Evolutionary conservation across 2,888 invertebrate genomes (phyloP), one percentile per base, ranked within the genome.

Genomic region (Drosophila antonietae): DNA sequence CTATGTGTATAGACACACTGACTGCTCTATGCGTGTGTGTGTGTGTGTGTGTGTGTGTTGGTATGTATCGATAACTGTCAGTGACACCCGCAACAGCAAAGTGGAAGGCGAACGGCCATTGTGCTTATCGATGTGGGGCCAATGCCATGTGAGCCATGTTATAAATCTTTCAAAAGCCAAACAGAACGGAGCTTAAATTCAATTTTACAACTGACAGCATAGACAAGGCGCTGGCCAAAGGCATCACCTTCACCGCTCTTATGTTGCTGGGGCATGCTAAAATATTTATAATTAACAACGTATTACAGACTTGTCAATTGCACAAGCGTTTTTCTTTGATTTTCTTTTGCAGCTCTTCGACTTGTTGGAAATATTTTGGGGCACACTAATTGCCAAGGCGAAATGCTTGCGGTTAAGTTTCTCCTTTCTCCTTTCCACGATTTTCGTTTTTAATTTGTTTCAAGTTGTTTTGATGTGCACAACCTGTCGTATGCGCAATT

Each of bases 41-140:
- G 52, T 23, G 23, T 53, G 23, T 10, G 37, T 37, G 4, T 23
- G 37, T 14, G 23, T 10, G 39, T 7, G 39, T 37, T 55, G 28
- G 53, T 73, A 65, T 83, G 68, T 77, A 67, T 78, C 57, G 76
- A 74, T 64, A 67, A 80, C 81, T 81, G 88, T 79, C 80, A 82
- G 65, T 79, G 73, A 71, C 83, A 88, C 75, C 81, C 70, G 70
- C 49, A 49, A 68, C 65, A 35, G n/a, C 53, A 49, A 15, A 52
- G 41, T 33, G 39, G 39, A 23, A 51, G 57, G 52, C 60, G 58
- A 59, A 49, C 67, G 74, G 70, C 71, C 89, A 86, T 80, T 88
- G 78, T 86, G 81, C 84, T 88, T 88, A 86, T 88, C 89, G 84
- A 84, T 83, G 75, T 69, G 72, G 70, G 84, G 76, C 76, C 83